Conservation (phyloP, 2,797 vertebrate species). For the Garrulus glandarius region DNA sequence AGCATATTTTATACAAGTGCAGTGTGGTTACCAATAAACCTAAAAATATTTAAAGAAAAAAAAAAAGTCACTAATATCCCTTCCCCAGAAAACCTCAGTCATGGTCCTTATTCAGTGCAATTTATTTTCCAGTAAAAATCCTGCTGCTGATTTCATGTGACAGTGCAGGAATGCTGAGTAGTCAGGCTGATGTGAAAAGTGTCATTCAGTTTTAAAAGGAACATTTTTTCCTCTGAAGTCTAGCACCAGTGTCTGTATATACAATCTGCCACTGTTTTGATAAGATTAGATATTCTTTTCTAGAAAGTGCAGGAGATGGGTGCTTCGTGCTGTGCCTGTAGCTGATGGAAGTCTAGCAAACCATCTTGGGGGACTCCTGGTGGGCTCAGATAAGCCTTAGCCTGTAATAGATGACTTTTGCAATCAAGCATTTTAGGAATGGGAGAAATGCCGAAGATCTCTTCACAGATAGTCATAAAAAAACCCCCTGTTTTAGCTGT, state of each 20-base stretch:
- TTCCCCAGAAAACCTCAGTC: background rate
- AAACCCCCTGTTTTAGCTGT: background rate
- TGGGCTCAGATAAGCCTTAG: background rate
- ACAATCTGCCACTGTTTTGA: background rate
- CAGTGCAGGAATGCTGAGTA: background rate
- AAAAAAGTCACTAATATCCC: background rate
- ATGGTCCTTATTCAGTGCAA: background rate
- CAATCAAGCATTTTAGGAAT: background rate
- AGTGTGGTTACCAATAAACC: background rate
- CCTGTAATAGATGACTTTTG: background rate
- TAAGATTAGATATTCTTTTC: background rate
- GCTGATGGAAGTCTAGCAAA: background rate
- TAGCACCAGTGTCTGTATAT: background rate
- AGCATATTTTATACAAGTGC: background rate
- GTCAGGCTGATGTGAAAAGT: background rate
- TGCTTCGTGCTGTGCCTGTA: background rate
- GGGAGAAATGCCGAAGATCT: background rate
- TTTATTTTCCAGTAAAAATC: background rate
- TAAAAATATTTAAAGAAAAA: background rate
- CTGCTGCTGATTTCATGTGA: background rate
- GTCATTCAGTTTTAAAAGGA: background rate
- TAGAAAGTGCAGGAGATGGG: background rate
- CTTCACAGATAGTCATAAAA: background rate
- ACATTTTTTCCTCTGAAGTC: background rate
- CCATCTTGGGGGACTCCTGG: background rate